Evolutionary conservation across 2,888 invertebrate genomes (phyloP).

Genomic region (Tetranychus truncatus): DNA sequence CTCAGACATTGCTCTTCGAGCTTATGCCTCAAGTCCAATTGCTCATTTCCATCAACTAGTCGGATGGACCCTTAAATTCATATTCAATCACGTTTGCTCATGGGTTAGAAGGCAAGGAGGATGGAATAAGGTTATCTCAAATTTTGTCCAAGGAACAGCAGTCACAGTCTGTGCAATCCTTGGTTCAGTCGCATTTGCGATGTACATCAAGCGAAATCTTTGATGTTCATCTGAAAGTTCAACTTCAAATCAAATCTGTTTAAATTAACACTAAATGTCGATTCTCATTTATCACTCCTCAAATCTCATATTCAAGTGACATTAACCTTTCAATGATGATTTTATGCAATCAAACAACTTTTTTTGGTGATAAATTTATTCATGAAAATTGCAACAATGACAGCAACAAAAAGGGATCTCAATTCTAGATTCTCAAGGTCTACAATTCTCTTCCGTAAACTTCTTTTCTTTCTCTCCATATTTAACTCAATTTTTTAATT

Average conservation of each 20-base stretch:
- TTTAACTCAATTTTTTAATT: not conserved
- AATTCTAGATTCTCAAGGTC: not conserved
- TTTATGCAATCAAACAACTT: too few relatives aligned
- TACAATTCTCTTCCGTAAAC: not conserved
- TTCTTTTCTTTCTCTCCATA: not conserved
- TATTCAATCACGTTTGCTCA: constrained; percentile 29
- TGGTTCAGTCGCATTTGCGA: constrained; percentile 14
- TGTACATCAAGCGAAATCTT: constrained; percentile 15
- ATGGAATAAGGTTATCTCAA: constrained; percentile 27
- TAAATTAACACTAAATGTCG: not conserved
- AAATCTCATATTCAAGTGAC: not conserved
- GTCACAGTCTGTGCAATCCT: constrained; percentile 16
- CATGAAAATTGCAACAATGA: not conserved
- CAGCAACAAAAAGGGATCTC: not conserved
- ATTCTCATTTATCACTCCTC: not conserved
- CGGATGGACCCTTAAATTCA: constrained; percentile 30
- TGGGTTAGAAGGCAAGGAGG: constrained; percentile 32
- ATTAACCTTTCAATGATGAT: too few relatives aligned
- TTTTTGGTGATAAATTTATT: not conserved
- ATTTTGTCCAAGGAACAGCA: constrained; percentile 7
- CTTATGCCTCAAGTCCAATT: constrained; percentile 25
- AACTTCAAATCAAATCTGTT: too few relatives aligned
- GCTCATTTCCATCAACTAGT: constrained; percentile 23
- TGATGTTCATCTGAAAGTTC: not conserved
- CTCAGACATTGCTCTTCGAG: constrained; percentile 31